phyloP scores from a whole-genome alignment of 2,113 vertebrate species.

The Myiozetetes cayanensis region DNA sequence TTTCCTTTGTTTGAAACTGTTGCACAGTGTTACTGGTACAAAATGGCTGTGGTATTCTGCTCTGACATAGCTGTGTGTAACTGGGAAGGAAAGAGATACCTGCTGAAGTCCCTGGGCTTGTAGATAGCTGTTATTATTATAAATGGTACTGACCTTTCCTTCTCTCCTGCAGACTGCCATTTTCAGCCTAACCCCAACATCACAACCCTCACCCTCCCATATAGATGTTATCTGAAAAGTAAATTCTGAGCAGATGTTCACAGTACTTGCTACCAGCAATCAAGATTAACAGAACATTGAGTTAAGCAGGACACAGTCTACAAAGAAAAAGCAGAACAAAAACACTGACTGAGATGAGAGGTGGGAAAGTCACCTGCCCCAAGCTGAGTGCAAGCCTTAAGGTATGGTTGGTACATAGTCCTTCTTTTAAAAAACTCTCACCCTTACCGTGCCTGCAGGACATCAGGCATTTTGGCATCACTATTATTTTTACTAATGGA shows the following conservation, averaged over 20 bases:
- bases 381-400: neutral
- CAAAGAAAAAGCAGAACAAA: neutral
- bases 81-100: neutral
- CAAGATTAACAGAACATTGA: slow-evolving; percentile 34
- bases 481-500: slow-evolving; percentile 19
- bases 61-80: neutral
- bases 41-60: neutral
- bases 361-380: slow-evolving; percentile 18
- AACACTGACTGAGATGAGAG: slow-evolving; percentile 4
- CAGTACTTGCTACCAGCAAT: slow-evolving; percentile 46
- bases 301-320: neutral
- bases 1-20: slow-evolving; percentile 13
- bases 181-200: slow-evolving; percentile 40
- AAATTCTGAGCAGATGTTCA: slow-evolving; percentile 74
- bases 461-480: neutral
- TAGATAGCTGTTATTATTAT: slow-evolving; percentile 30
- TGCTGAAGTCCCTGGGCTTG: neutral
- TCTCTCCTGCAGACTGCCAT: neutral
- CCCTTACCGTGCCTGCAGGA: neutral
- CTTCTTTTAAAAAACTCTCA: neutral
- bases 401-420: neutral
- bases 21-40: neutral
- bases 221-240: slow-evolving; percentile 60
- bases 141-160: slow-evolving; percentile 5
- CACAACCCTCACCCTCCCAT: neutral